Base-by-base conservation (phyloP, 1,140 invertebrate species). In the Cylas formicarius region DNA sequence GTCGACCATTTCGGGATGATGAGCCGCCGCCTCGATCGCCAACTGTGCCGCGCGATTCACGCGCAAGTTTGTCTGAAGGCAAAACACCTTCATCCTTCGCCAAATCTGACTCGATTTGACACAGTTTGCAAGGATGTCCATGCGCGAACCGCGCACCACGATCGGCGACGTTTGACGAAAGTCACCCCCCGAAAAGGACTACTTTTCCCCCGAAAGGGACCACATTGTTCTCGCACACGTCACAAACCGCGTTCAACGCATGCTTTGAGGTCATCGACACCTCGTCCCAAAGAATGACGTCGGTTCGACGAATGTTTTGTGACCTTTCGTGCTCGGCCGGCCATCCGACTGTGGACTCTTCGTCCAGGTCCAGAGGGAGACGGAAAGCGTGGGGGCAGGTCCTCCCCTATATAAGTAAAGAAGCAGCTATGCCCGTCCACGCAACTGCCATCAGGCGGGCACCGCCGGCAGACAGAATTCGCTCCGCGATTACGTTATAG, bases 221-320 rank as follows among this genome's bases (percentile, higher is more conserved):
- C 40, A 32, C 11, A n/a, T 27, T 37, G 37, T 33, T 55, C 48
- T 21, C 36, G 35, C 16, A 57, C 40, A 26, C 45, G 46, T 29
- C 43, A 39, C 58, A 51, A 5, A 55, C 22, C 2, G 49, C 44
- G 23, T 58, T 31, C 5, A 61, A 13, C 1, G 52, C 56, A 48
- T 50, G 20, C 34, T 16, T n/a, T n/a, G 47, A 54, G 8, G 55
- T 26, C 59, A 62, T 61, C 3, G 54, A 52, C 2, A 55, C 58
- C 44, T 65, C 62, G 35, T 63, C 59, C 51, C 53, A 62, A 19
- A 65, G 44, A 61, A 39, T 57, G 27, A 63, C 18, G 32, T 43
- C 18, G 11, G 29, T 20, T 1, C 5, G 13, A 10, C 18, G 21
- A 9, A 32, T 20, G 4, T 4, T 8, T 4, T 13, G n/a, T 0